Evolutionary conservation across 1,140 invertebrate species (phyloP).

Genomic region (Zaprionus tsacasi): DNA sequence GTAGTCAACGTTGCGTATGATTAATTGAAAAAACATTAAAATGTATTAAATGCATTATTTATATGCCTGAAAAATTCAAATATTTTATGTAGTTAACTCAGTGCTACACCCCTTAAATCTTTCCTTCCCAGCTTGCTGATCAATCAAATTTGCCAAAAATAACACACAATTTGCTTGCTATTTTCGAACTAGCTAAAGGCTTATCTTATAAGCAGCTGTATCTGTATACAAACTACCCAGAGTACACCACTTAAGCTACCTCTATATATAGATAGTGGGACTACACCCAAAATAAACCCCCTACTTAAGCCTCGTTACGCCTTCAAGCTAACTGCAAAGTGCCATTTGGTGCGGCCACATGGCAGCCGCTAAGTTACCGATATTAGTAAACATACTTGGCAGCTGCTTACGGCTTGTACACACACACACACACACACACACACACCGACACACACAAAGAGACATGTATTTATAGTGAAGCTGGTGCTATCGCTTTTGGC

Average conservation of each 20-base stretch:
- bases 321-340: slow-evolving; percentile 1
- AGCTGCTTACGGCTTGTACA: slow-evolving; percentile 23
- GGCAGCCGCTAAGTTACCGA: slow-evolving; percentile 42
- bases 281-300: neutral
- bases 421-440: slow-evolving; percentile 22
- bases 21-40: neutral
- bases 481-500: slow-evolving; percentile 44
- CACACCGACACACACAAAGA: neutral
- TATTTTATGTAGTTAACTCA: too few relatives aligned
- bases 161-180: too few relatives aligned
- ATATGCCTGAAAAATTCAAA: too few relatives aligned
- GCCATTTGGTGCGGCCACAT: slow-evolving; percentile 12
- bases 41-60: neutral
- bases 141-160: too few relatives aligned
- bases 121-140: too few relatives aligned
- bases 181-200: too few relatives aligned
- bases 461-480: slow-evolving; percentile 42
- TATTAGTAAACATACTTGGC: slow-evolving; percentile 39
- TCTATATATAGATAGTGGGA: neutral
- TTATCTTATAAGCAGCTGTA: too few relatives aligned
- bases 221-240: too few relatives aligned
- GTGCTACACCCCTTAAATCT: too few relatives aligned
- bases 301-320: neutral
- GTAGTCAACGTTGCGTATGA: neutral
- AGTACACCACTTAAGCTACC: neutral